Conservation (phyloP, 92 coral and sea anemone species). For the Metridium senile region DNA sequence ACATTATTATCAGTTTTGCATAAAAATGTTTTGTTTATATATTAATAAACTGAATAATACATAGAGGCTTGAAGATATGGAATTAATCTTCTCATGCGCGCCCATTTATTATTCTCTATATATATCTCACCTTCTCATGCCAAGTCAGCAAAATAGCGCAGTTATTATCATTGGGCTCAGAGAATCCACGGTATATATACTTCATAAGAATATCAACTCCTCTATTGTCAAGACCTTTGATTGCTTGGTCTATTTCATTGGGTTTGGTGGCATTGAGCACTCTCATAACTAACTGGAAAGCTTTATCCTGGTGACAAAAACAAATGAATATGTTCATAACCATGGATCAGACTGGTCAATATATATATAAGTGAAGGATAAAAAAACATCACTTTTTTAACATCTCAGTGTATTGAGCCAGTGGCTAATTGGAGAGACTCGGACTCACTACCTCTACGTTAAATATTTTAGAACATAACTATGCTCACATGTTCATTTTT, state of each 20-base stretch:
- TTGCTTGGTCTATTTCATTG: constrained; percentile 78
- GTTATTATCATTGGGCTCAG: constrained; percentile 82
- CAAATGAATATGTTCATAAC: not conserved
- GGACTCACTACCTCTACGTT: too few relatives aligned
- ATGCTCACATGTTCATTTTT: too few relatives aligned
- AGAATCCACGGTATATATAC: constrained; percentile 94
- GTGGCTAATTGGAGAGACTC: too few relatives aligned
- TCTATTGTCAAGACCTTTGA: constrained; percentile 69
- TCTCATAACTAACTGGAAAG: constrained; percentile 81
- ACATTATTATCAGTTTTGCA: too few relatives aligned
- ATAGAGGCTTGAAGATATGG: too few relatives aligned
- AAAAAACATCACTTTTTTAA: too few relatives aligned
- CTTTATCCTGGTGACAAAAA: constrained; percentile 75
- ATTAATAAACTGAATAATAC: too few relatives aligned
- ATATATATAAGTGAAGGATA: too few relatives aligned
- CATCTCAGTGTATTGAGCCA: too few relatives aligned
- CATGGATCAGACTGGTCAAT: not conserved
- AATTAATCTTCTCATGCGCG: too few relatives aligned
- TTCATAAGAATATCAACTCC: constrained; percentile 92
- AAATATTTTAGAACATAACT: too few relatives aligned
- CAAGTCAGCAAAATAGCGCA: constrained; percentile 83
- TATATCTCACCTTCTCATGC: constrained; percentile 90
- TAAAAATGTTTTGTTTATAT: too few relatives aligned
- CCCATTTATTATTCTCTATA: not conserved
- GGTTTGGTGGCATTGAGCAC: constrained; percentile 77